Evolutionary conservation across 2,888 invertebrate species (phyloP).

Genomic region (Bedellia somnulentella): DNA sequence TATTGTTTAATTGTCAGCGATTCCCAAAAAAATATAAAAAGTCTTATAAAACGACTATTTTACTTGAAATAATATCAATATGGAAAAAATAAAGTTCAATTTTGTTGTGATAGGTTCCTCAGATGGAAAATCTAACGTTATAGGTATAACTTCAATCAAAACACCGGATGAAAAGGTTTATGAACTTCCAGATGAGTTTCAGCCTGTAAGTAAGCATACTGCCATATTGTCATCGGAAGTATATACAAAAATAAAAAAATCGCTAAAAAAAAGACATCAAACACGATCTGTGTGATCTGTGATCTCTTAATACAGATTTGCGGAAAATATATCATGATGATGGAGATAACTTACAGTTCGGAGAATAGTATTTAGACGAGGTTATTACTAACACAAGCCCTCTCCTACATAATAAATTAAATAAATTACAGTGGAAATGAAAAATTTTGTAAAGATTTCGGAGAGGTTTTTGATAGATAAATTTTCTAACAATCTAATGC

Average conservation of each 20-base stretch:
- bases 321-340: not conserved
- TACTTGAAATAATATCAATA: not conserved
- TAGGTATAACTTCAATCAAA: not conserved
- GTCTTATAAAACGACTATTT: conserved; percentile 1
- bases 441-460: not conserved
- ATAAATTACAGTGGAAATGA: not conserved
- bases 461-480: conserved; percentile 7
- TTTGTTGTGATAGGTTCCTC: not conserved
- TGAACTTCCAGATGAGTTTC: not conserved
- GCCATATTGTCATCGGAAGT: not conserved
- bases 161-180: not conserved
- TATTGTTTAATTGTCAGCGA: too few relatives aligned
- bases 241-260: not conserved
- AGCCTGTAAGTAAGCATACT: not conserved
- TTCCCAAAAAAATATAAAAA: too few relatives aligned
- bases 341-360: too few relatives aligned
- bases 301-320: not conserved
- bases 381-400: not conserved
- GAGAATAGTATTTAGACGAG: not conserved
- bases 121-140: not conserved
- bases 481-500: conserved; percentile 6
- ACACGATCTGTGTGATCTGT: not conserved
- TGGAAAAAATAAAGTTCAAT: not conserved
- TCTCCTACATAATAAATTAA: not conserved
- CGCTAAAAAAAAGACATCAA: not conserved